Conservation (phyloP, 92 coral and sea anemone genomes). For the Zoanthus sociatus region DNA sequence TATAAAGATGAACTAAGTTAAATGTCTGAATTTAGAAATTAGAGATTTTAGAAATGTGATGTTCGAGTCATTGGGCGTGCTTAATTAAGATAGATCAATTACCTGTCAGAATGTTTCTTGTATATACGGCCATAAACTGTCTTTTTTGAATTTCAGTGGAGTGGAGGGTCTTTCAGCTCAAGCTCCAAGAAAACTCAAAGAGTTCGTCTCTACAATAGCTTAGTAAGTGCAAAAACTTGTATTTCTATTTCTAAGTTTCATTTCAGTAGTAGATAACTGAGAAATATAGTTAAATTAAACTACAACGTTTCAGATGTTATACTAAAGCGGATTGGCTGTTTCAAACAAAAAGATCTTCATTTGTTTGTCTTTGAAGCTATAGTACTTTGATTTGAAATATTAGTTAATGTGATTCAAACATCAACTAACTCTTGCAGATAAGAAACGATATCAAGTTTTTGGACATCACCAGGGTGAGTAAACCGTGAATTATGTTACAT, state of each 20-base stretch:
- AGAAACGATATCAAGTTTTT: conserved; percentile 24
- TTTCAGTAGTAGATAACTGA: not conserved
- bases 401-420: not conserved
- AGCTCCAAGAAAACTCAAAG: conserved; percentile 31
- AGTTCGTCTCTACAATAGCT: conserved; percentile 38
- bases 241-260: not conserved
- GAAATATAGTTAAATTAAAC: too few relatives aligned
- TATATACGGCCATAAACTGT: not conserved
- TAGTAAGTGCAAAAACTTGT: conserved; percentile 1
- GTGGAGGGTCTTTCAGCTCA: conserved; percentile 21
- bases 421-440: not conserved
- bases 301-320: too few relatives aligned
- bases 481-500: not conserved
- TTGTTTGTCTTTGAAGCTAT: too few relatives aligned
- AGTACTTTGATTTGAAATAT: too few relatives aligned
- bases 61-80: too few relatives aligned
- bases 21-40: not conserved
- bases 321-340: too few relatives aligned
- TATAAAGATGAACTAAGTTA: too few relatives aligned
- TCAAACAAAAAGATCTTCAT: too few relatives aligned
- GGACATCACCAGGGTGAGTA: conserved; percentile 45
- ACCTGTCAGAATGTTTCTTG: not conserved
- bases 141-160: conserved; percentile 25
- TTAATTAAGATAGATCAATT: too few relatives aligned
- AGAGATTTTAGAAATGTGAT: too few relatives aligned